phyloP scores from a whole-genome alignment of 2,888 invertebrate species.

The Anarsia innoxiella region DNA sequence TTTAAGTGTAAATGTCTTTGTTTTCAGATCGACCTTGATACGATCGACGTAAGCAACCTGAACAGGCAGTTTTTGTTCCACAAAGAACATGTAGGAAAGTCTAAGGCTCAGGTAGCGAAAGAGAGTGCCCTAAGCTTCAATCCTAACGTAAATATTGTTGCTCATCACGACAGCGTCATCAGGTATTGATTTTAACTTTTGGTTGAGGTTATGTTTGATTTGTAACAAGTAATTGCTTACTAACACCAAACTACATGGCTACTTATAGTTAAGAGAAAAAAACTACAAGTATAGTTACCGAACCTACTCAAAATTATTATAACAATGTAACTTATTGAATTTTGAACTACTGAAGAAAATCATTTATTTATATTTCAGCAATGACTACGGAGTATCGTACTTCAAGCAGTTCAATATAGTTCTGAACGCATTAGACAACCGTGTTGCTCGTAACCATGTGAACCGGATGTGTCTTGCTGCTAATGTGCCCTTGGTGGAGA shows the following conservation, averaged over 20 bases:
- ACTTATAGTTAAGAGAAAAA: too few relatives aligned
- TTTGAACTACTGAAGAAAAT: too few relatives aligned
- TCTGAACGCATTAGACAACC: slow-evolving; percentile 97
- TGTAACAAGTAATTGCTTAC: not conserved
- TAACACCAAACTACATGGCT: too few relatives aligned
- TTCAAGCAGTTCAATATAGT: slow-evolving; percentile 94
- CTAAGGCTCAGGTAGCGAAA: slow-evolving; percentile 94
- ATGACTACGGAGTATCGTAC: slow-evolving; percentile 92
- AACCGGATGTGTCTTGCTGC: slow-evolving; percentile 99
- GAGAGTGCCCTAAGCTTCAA: slow-evolving; percentile 93
- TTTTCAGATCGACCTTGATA: slow-evolving; percentile 99
- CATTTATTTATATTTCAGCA: slow-evolving; percentile 76
- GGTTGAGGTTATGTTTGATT: slow-evolving; percentile 18
- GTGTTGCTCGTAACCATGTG: slow-evolving; percentile 97
- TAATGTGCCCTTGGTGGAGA: slow-evolving; percentile 94
- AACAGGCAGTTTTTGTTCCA: slow-evolving; percentile 99
- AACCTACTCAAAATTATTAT: too few relatives aligned
- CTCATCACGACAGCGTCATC: slow-evolving; percentile 95
- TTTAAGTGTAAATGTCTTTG: too few relatives aligned
- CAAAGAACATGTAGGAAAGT: slow-evolving; percentile 97
- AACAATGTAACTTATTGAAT: too few relatives aligned
- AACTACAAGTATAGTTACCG: too few relatives aligned
- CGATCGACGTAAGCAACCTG: slow-evolving; percentile 98
- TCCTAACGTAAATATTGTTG: slow-evolving; percentile 89
- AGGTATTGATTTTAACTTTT: slow-evolving; percentile 69